Evolutionary conservation across 2,113 vertebrate species (phyloP).

Genomic region (Camelus dromedarius): DNA sequence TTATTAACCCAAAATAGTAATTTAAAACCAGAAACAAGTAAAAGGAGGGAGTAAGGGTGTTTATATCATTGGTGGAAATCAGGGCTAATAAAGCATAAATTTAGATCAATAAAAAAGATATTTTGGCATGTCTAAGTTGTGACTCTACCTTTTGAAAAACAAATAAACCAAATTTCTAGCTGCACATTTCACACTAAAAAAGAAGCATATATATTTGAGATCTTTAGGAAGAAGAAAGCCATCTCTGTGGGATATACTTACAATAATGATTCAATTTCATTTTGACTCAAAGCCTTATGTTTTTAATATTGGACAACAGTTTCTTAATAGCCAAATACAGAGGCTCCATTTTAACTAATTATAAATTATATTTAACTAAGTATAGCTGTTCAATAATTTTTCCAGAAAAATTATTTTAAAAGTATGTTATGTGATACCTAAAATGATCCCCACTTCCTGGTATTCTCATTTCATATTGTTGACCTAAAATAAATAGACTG

Average conservation of each 20-base stretch:
- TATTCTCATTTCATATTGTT: background rate
- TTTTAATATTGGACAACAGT: background rate
- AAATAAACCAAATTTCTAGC: background rate
- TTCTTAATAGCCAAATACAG: background rate
- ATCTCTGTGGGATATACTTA: background rate
- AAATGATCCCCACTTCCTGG: background rate
- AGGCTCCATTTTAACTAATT: background rate
- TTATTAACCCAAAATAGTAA: background rate
- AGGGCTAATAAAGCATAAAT: background rate
- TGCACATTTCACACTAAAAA: background rate
- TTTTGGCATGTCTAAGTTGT: background rate
- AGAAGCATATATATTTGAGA: background rate
- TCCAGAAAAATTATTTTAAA: background rate
- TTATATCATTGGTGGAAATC: background rate
- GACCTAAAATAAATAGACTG: background rate
- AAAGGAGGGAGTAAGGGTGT: background rate
- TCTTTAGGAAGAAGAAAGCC: background rate
- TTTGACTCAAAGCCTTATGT: background rate
- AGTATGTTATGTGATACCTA: background rate
- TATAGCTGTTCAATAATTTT: background rate
- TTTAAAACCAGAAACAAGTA: background rate
- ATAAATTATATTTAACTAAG: background rate
- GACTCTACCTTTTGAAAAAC: background rate
- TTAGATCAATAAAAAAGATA: background rate
- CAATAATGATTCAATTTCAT: background rate